Conservation (phyloP, 2,113 vertebrate genomes). For the Pampusana beccarii region DNA sequence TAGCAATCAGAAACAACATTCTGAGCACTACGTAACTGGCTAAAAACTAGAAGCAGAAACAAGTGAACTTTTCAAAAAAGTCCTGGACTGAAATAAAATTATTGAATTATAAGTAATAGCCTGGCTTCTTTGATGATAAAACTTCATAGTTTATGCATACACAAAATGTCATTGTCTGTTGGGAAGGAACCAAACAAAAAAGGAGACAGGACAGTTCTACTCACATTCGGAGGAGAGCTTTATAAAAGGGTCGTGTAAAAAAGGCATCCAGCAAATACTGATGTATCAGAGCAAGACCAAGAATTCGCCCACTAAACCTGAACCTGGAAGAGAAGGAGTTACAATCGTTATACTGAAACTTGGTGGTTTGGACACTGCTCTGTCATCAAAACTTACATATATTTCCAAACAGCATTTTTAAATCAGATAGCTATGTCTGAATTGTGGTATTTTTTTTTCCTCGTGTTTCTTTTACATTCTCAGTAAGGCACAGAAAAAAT, state of each 20-base stretch:
- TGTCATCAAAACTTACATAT: conserved; percentile 1
- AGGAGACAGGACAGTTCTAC: conserved; percentile 45
- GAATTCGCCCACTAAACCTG: conserved; percentile 96
- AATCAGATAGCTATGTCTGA: conserved; percentile 34
- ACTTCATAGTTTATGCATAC: not conserved
- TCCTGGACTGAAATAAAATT: not conserved
- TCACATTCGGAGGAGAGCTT: conserved; percentile 98
- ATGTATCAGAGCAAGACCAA: conserved; percentile 96
- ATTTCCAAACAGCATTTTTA: conserved; percentile 19
- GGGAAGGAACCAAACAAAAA: not conserved
- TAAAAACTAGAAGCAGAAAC: not conserved
- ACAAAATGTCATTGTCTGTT: not conserved
- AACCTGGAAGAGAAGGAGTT: conserved; percentile 82
- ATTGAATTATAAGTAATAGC: not conserved
- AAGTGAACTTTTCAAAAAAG: not conserved
- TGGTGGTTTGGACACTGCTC: not conserved
- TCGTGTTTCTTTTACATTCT: conserved; percentile 16
- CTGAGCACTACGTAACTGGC: not conserved
- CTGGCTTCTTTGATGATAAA: not conserved
- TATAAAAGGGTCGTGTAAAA: conserved; percentile 98
- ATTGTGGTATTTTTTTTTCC: not conserved
- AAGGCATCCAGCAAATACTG: conserved; percentile 98
- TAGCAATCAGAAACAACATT: not conserved
- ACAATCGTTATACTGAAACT: not conserved
- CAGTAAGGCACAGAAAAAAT: not conserved